phyloP scores from a whole-genome alignment of 2,797 vertebrate genomes.

The Bovichtus variegatus region DNA sequence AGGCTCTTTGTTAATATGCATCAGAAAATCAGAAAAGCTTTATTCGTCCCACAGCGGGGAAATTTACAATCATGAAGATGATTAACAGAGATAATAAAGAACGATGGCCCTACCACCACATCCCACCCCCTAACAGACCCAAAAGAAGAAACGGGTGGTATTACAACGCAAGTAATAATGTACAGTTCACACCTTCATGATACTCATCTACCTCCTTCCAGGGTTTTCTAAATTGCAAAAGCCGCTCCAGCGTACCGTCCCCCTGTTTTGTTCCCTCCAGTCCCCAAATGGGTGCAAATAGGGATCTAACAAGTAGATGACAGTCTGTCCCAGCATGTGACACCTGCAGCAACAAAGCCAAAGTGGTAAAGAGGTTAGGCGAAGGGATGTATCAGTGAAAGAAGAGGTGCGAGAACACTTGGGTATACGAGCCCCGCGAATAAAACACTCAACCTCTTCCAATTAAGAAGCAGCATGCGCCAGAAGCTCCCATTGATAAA shows the following conservation, averaged over 20 bases:
- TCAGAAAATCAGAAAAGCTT: too few species aligned
- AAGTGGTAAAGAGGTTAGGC: constrained; percentile 37
- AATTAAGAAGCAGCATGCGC: constrained; percentile 47
- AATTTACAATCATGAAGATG: too few species aligned
- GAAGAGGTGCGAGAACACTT: constrained; percentile 33
- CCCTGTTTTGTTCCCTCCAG: constrained; percentile 9
- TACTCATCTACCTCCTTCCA: constrained; percentile 1
- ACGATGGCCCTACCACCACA: neutral
- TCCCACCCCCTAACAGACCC: neutral
- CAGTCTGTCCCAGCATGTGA: constrained; percentile 59
- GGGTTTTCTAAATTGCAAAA: constrained; percentile 27
- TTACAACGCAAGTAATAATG: neutral
- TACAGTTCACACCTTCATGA: constrained; percentile 20
- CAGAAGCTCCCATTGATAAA: neutral
- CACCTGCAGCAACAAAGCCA: constrained; percentile 40
- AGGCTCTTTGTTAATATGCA: constrained; percentile 6
- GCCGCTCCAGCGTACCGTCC: neutral
- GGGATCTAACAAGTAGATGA: constrained; percentile 59
- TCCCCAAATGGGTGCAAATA: constrained; percentile 51
- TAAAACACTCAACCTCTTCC: constrained; percentile 26
- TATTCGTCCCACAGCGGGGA: too few species aligned
- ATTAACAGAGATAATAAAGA: constrained; percentile 32
- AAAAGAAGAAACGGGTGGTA: neutral
- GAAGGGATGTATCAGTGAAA: constrained; percentile 22
- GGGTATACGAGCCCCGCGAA: neutral